These are phyloP conservation scores for Corythoichthys haematopterus DNA, from an alignment of 2,113 vertebrate genomes.

Conservation along the genomic window DNA sequence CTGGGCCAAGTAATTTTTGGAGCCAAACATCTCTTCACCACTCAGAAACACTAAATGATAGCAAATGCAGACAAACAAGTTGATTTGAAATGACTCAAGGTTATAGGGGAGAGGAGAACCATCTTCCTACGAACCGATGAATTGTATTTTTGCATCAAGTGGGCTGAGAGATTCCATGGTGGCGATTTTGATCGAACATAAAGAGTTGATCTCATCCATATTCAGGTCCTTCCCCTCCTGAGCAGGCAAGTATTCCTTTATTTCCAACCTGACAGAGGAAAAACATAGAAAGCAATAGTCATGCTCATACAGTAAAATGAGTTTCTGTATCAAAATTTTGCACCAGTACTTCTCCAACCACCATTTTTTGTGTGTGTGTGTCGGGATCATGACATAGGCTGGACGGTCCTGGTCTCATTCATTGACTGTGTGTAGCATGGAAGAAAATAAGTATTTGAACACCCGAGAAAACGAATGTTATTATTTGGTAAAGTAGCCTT, in stretches of 20 bases:
- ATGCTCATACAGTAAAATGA: background rate
- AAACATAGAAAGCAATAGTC: background rate
- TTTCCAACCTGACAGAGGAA: constrained; percentile 66
- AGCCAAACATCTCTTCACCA: constrained; percentile 78
- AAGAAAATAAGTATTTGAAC: too few relatives aligned
- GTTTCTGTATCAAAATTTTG: background rate
- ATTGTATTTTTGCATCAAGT: constrained; percentile 77
- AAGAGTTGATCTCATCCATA: constrained; percentile 48
- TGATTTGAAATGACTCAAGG: background rate
- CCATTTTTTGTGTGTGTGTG: too few relatives aligned
- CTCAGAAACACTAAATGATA: constrained; percentile 63
- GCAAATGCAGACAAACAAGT: background rate
- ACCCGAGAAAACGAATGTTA: too few relatives aligned
- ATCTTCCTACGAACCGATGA: constrained; percentile 75
- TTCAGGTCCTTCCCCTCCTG: constrained; percentile 41
- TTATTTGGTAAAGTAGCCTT: too few relatives aligned
- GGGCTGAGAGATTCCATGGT: constrained; percentile 49
- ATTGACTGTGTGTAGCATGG: too few relatives aligned
- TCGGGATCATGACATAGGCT: too few relatives aligned
- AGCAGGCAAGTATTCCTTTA: constrained; percentile 75
- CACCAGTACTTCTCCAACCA: background rate
- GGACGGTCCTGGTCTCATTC: too few relatives aligned
- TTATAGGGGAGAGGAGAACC: background rate
- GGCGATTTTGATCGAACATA: constrained; percentile 53
- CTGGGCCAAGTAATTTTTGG: constrained; percentile 70